Percentiles rank a stretch among this genome's conserved stretches.
Conservation (phyloP, 2,113 vertebrate species). For the Stomatorhinus ivindoensis region DNA sequence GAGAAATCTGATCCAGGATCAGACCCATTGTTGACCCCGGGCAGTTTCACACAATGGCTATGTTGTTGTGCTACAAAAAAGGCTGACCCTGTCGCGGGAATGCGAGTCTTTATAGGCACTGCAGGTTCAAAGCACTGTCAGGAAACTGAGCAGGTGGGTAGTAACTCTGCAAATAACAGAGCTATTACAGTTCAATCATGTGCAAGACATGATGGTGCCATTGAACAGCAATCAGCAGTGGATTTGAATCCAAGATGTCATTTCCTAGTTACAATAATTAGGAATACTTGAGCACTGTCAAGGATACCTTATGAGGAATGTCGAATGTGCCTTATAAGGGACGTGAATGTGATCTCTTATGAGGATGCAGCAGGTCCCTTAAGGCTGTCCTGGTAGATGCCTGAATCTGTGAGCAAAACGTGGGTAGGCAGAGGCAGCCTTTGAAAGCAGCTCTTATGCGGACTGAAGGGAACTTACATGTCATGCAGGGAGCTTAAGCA, state of each 20-base stretch:
- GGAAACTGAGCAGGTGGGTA: background rate
- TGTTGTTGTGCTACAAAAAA: background rate
- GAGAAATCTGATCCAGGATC: background rate
- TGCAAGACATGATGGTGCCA: background rate
- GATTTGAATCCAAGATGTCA: background rate
- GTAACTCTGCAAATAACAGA: background rate
- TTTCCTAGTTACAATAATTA: background rate
- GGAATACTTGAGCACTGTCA: background rate
- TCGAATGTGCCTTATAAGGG: background rate
- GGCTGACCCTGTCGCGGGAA: background rate
- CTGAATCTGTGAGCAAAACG: background rate
- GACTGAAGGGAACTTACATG: background rate
- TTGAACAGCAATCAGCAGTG: background rate
- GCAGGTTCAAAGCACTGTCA: background rate
- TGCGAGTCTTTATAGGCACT: background rate
- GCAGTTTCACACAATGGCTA: background rate
- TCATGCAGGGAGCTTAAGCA: background rate
- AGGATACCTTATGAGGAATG: background rate
- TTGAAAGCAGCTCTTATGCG: background rate
- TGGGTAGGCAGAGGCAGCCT: background rate
- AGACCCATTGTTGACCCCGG: background rate
- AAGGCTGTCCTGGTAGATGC: background rate
- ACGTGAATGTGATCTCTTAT: background rate
- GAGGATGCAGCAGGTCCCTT: background rate
- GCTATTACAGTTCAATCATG: background rate